Percentiles rank a stretch among this genome's conserved stretches.
These are phyloP conservation scores for Coenonympha arcania DNA, from an alignment of 2,888 invertebrate species.

Conservation along the genomic window DNA sequence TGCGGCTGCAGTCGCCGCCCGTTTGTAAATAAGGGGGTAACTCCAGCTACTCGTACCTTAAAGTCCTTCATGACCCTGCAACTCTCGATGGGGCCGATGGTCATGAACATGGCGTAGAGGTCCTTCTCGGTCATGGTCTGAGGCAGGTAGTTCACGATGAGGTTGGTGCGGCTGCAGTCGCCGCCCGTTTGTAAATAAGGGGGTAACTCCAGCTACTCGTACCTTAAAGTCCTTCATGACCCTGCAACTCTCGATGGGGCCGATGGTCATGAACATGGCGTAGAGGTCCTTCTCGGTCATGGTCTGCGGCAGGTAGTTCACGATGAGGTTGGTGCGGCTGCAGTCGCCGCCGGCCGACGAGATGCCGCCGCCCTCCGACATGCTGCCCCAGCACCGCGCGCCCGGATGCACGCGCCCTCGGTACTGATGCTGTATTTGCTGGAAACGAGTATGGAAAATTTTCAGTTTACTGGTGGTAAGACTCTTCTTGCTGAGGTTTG, in stretches of 20 bases:
- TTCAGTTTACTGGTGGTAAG: too few relatives aligned
- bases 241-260: conserved; percentile 90
- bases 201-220: neutral
- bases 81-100: conserved; percentile 90
- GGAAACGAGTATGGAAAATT: neutral
- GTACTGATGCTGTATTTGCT: conserved; percentile 69
- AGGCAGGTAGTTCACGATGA: conserved; percentile 96
- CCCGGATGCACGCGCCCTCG: conserved; percentile 50
- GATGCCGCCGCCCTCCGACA: conserved; percentile 65
- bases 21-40: conserved; percentile 18
- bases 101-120: conserved; percentile 88
- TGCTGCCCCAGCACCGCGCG: conserved; percentile 63
- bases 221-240: conserved; percentile 94
- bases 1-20: conserved; percentile 69
- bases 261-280: conserved; percentile 90
- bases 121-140: conserved; percentile 95
- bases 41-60: too few relatives aligned
- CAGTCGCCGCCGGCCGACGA: conserved; percentile 64
- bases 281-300: conserved; percentile 93
- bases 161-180: conserved; percentile 79
- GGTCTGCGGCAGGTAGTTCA: conserved; percentile 95
- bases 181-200: conserved; percentile 29
- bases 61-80: conserved; percentile 94
- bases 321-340: conserved; percentile 87
- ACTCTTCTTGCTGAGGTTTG: too few relatives aligned